phyloP scores from a whole-genome alignment of 30 jellyfish, hydroid and myxozoan genomes.

The Aurelia coerulea region DNA sequence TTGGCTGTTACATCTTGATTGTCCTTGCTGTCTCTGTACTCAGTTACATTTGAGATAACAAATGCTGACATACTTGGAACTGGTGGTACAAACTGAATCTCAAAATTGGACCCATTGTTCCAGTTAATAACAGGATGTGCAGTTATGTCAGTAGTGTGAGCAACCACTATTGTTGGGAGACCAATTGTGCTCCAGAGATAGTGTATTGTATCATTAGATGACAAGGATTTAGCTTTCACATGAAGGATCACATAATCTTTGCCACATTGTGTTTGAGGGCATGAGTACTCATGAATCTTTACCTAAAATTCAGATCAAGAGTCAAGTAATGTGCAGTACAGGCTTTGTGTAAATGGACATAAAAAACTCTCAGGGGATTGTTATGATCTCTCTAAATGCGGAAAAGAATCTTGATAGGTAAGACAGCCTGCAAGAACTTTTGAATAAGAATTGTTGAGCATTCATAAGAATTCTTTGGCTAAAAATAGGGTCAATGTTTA shows the following conservation, averaged over 20 bases:
- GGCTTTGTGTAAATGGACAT: too few species aligned
- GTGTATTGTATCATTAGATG: constrained; percentile 73
- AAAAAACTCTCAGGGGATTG: too few species aligned
- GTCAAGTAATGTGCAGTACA: too few species aligned
- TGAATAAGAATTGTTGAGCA: too few species aligned
- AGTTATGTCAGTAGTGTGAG: constrained; percentile 57
- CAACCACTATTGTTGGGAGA: constrained; percentile 76
- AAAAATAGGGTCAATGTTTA: too few species aligned
- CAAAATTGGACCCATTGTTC: constrained; percentile 41
- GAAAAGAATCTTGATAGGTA: too few species aligned
- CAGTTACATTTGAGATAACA: constrained; percentile 55
- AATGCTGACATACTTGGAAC: constrained; percentile 58
- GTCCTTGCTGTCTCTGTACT: constrained; percentile 64
- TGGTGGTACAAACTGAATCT: constrained; percentile 61
- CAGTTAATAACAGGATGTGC: constrained; percentile 36
- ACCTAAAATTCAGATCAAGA: constrained; percentile 27
- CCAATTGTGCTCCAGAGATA: constrained; percentile 82
- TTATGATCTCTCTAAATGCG: too few species aligned
- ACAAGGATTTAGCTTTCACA: constrained; percentile 48
- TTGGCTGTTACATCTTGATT: constrained; percentile 71
- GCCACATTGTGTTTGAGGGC: constrained; percentile 33
- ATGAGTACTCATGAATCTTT: constrained; percentile 13
- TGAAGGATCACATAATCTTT: constrained; percentile 45
- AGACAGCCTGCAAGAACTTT: too few species aligned
- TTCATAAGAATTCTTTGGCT: too few species aligned